These are phyloP conservation scores for Hipposideros armiger DNA, from an alignment of 2,113 vertebrate species.

Conservation along the genomic window DNA sequence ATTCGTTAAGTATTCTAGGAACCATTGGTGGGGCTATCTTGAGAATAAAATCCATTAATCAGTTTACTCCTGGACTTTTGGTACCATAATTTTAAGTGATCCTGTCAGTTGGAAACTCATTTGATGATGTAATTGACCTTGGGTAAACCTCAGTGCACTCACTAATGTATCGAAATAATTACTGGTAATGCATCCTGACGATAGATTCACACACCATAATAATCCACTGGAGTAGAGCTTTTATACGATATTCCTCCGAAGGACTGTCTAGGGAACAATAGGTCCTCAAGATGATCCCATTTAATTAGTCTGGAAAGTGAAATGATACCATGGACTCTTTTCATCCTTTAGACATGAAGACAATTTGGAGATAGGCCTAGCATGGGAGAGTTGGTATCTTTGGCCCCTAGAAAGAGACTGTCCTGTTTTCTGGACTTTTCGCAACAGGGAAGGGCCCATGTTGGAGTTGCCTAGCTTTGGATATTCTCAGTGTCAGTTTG, in stretches of 20 bases:
- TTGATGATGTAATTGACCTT: constrained; percentile 66
- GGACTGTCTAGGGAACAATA: constrained; percentile 50
- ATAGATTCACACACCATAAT: constrained; percentile 62
- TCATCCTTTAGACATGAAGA: not conserved
- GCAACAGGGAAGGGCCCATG: not conserved
- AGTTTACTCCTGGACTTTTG: constrained; percentile 51
- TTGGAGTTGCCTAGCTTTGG: not conserved
- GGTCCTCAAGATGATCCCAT: constrained; percentile 48
- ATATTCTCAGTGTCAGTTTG: not conserved
- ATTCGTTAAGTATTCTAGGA: constrained; percentile 18
- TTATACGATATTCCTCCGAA: constrained; percentile 47
- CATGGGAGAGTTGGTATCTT: not conserved
- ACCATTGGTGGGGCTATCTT: not conserved
- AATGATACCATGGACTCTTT: not conserved
- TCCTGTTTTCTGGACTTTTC: not conserved
- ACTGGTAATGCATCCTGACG: constrained; percentile 50
- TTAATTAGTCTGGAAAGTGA: constrained; percentile 65
- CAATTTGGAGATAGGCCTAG: not conserved
- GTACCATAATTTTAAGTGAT: constrained; percentile 61
- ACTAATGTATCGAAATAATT: constrained; percentile 66
- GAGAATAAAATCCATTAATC: constrained; percentile 58
- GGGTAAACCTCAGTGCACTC: constrained; percentile 63
- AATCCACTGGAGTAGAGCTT: constrained; percentile 24
- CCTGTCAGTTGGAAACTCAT: constrained; percentile 47
- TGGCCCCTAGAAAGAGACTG: not conserved